These are phyloP conservation scores for Ictidomys tridecemlineatus DNA, from an alignment of 2,113 vertebrate genomes.

Conservation along the genomic window DNA sequence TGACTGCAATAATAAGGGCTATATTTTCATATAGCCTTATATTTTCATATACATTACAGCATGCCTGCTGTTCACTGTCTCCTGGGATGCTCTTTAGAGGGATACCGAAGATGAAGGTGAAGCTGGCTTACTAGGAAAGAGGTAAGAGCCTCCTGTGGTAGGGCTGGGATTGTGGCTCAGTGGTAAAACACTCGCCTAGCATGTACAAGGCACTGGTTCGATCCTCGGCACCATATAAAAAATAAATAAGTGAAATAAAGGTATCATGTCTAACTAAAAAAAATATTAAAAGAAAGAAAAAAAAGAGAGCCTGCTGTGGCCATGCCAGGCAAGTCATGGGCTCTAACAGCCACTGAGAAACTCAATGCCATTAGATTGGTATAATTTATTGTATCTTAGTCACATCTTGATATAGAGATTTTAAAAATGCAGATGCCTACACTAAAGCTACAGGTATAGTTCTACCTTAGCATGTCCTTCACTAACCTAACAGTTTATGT, in stretches of 20 bases:
- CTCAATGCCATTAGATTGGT: neutral
- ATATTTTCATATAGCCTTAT: neutral
- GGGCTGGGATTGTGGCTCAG: too few species aligned
- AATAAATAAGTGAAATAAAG: too few species aligned
- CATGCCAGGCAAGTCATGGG: neutral
- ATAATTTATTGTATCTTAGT: neutral
- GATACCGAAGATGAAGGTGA: neutral
- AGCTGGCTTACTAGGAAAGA: neutral
- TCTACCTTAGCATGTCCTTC: neutral
- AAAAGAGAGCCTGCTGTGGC: too few species aligned
- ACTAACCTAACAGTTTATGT: neutral
- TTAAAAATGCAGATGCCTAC: neutral
- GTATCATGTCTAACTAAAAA: too few species aligned
- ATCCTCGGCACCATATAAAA: too few species aligned
- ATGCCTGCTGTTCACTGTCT: neutral
- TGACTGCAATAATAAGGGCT: neutral
- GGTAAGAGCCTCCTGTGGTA: neutral
- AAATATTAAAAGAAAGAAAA: too few species aligned
- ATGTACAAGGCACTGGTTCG: too few species aligned
- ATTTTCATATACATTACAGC: neutral
- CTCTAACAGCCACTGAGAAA: neutral
- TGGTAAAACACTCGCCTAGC: too few species aligned
- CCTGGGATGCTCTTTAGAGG: neutral
- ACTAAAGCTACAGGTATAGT: neutral
- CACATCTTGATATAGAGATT: neutral